phyloP scores from a whole-genome alignment of 2,888 invertebrate species.

The Drosophila fulvimacula region DNA sequence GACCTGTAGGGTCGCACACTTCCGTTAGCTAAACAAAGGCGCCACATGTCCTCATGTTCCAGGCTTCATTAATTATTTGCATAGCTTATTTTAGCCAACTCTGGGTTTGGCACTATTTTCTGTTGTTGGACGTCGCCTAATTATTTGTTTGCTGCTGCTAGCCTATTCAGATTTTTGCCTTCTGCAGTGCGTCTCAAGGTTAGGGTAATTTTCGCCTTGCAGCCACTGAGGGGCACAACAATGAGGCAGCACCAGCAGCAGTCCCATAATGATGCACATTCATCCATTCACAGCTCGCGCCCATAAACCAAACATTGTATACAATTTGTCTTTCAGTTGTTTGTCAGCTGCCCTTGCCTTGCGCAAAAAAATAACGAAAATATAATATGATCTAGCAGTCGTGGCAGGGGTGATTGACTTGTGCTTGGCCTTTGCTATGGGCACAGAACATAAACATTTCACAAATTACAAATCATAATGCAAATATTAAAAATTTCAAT shows the following conservation, averaged over 20 bases:
- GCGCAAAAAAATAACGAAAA: constrained; percentile 9
- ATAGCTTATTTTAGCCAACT: constrained; percentile 54
- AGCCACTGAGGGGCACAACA: constrained; percentile 14
- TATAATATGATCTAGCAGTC: constrained; percentile 8
- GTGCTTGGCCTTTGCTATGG: constrained; percentile 36
- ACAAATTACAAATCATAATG: constrained; percentile 20
- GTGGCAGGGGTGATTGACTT: constrained; percentile 44
- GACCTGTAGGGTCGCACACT: constrained; percentile 26
- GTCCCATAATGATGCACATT: constrained; percentile 58
- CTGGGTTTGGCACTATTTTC: constrained; percentile 5
- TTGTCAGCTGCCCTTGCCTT: constrained; percentile 34
- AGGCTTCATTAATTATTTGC: constrained; percentile 70
- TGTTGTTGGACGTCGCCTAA: constrained; percentile 35
- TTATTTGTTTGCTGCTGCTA: constrained; percentile 39
- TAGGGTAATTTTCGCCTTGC: constrained; percentile 22
- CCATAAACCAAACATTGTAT: constrained; percentile 58
- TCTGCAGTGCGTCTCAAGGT: constrained; percentile 49
- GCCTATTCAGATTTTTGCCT: constrained; percentile 8
- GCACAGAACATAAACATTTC: constrained; percentile 49
- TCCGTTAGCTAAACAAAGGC: constrained; percentile 66
- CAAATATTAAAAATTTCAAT: constrained; percentile 5
- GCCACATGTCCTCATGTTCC: constrained; percentile 65
- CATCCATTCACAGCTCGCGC: constrained; percentile 49
- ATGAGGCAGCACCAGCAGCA: constrained; percentile 5
- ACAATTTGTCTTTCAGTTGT: constrained; percentile 35